phyloP scores from a whole-genome alignment of 64 coral and sea anemone genomes.

The Dendrophyllia cribrosa region DNA sequence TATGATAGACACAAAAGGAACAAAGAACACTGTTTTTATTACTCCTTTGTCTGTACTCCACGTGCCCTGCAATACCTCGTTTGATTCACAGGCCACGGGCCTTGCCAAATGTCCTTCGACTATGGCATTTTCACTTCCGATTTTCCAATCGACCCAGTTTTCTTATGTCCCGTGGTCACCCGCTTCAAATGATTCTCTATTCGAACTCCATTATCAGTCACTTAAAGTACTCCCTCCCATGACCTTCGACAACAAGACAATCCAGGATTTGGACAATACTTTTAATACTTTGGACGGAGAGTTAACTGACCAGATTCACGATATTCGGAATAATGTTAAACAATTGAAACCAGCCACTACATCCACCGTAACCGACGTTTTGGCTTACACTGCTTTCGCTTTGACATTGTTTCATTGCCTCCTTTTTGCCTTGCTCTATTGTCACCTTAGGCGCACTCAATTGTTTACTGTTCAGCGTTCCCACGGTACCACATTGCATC shows the following conservation, averaged over 20 bases:
- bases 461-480: no score
- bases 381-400: no score
- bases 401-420: no score
- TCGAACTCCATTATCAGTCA: constrained; percentile 48
- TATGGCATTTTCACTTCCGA: constrained; percentile 14
- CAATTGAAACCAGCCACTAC: no score
- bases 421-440: no score
- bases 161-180: constrained; percentile 33
- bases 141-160: neutral
- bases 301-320: neutral
- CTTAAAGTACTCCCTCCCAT: constrained; percentile 43
- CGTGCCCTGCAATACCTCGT: constrained; percentile 51
- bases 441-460: no score
- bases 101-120: constrained; percentile 40
- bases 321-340: no score
- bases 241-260: constrained; percentile 23
- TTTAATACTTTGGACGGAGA: neutral
- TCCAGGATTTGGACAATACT: constrained; percentile 17
- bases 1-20: neutral
- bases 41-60: constrained; percentile 43
- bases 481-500: no score
- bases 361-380: no score
- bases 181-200: neutral
- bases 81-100: constrained; percentile 19
- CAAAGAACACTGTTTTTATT: neutral